Evolutionary conservation across 2,888 invertebrate genomes (phyloP), one percentile per base, ranked within the genome.

Genomic region (Amphimallon solstitiale): DNA sequence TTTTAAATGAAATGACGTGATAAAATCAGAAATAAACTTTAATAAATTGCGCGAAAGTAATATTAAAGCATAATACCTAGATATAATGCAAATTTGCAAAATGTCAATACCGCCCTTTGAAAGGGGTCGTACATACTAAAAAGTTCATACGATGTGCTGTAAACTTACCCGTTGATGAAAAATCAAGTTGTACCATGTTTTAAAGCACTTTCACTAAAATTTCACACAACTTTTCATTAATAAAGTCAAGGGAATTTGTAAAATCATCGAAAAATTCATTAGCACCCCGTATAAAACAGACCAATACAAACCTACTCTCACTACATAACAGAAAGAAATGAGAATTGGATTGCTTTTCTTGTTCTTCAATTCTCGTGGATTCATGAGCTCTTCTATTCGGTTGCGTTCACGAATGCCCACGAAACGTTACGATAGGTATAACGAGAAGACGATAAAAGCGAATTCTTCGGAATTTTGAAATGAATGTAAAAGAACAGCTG

Each of bases 161-260:
- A 68, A 71, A 77, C 80, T 76, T 70, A 80, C 80, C 79, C 69
- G 77, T 76, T 43, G 76, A 72, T 43, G 77, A 77, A 72, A 79
- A 80, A 73, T 80, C 77, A 64, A 80, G 74, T 66, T 80, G 77
- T 56, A 80, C 80, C 80, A 80, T 81, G 63, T 59, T 75, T 66
- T 29, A 60, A 63, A 38, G 51, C 72, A 73, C 68, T 73, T 66
- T 69, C 66, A 68, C 65, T 66, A 72, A 73, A 75, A 73, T 71
- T 72, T 68, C 70, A 66, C 67, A 71, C 71, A 72, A 75, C 68
- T 77, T 78, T 78, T 78, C 76, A 80, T 79, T 79, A 77, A 80
- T 74, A 72, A 80, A 79, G 72, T 67, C 43, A 59, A 56, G 34
- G 34, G 40, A 60, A 63, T 43, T 49, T 21, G 37, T 49, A 56